Base-by-base conservation (phyloP, 2,113 vertebrate species). In the Edolisoma coerulescens region DNA sequence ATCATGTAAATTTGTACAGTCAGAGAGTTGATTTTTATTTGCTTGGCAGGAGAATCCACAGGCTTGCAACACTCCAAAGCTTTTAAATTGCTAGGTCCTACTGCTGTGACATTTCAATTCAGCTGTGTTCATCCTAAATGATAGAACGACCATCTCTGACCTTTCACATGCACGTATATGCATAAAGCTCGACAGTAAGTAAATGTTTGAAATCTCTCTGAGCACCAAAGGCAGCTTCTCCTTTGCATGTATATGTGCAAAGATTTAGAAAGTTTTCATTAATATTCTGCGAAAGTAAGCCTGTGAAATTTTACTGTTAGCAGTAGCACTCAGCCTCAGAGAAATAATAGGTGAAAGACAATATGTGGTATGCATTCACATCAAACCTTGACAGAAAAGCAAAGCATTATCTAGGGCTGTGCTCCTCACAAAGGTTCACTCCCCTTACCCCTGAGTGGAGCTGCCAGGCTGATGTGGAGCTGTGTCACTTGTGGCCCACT, bases 101-200 rank as follows among this genome's bases (percentile, higher is more conserved):
- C 93, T 96, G 83, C 91, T 96, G 93, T 97, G 96, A 97, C 94
- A 97, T 97, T 97, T 97, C 92, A 97, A 94, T 97, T 96, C 92
- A 82, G 57, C 89, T 84, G 69, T 73, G 90, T 88, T 95, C 90
- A 87, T 96, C 91, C 61, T 87, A 92, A 92, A 95, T 93, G 93
- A 94, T 84, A 90, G 85, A 97, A 97, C 7, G 22, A 94, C 94
- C 65, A 67, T 82, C 85, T 84, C 90, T 96, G 94, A 97, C 95
- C 94, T 97, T 97, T 97, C 87, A 95, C 77, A 81, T 82, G 57
- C 77, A 89, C 9, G 1, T 84, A 74, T 75, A 79, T 53, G 60
- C 92, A 92, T 56, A 94, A 86, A 81, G 61, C 76, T 94, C 4
- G 1, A 87, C 95, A 93, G 86, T 89, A 87, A 96, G 95, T 93